Evolutionary conservation across 2,888 invertebrate genomes (phyloP).

Genomic region (Eumerus sabulonum): DNA sequence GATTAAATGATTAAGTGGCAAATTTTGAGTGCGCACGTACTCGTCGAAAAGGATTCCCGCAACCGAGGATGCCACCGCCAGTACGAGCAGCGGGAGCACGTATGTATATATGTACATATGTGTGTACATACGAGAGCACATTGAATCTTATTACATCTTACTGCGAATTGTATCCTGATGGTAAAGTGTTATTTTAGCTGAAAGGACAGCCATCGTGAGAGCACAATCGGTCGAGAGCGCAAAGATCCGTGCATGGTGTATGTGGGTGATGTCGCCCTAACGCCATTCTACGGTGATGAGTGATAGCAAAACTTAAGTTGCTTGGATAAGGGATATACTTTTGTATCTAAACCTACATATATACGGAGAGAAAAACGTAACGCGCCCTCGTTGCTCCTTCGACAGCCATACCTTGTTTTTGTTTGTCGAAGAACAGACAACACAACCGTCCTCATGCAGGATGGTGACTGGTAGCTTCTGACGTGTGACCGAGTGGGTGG

Average conservation of each 20-base stretch:
- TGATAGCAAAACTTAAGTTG: slow-evolving; percentile 61
- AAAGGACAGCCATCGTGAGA: slow-evolving; percentile 11
- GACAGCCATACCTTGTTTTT: slow-evolving; percentile 60
- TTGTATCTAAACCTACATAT: too few species aligned
- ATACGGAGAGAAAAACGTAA: slow-evolving; percentile 39
- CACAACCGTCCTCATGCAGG: slow-evolving; percentile 12
- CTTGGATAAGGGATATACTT: slow-evolving; percentile 54
- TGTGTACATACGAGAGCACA: slow-evolving; percentile 55
- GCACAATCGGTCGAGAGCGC: too few species aligned
- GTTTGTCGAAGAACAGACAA: slow-evolving; percentile 37
- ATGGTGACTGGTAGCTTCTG: slow-evolving; percentile 26
- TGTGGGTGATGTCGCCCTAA: slow-evolving; percentile 8
- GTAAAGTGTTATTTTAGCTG: slow-evolving; percentile 25
- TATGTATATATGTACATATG: too few species aligned
- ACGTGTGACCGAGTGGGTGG: slow-evolving; percentile 39
- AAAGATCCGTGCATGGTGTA: not conserved
- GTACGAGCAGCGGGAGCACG: not conserved
- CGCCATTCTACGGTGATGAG: slow-evolving; percentile 46
- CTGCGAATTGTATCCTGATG: slow-evolving; percentile 43
- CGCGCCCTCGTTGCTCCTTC: slow-evolving; percentile 52
- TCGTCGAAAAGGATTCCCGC: slow-evolving; percentile 47
- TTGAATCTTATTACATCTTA: slow-evolving; percentile 43
- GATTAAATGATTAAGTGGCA: slow-evolving; percentile 58
- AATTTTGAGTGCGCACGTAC: slow-evolving; percentile 58
- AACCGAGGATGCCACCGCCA: slow-evolving; percentile 23